Conservation (phyloP, 2,797 vertebrate species). For the Intellagama lesueurii region DNA sequence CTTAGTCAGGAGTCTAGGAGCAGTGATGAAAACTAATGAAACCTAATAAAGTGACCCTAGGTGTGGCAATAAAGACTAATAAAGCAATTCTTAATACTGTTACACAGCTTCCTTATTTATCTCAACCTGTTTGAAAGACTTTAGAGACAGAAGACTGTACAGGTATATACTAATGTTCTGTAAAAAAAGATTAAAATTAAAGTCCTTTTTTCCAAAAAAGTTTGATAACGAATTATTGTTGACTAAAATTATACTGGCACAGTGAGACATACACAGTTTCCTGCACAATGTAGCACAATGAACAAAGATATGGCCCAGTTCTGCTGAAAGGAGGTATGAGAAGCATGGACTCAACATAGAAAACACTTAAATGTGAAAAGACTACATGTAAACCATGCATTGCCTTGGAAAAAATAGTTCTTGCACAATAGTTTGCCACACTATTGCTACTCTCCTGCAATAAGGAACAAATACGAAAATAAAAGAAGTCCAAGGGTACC, state of each 20-base stretch:
- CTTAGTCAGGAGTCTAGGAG: too few relatives aligned
- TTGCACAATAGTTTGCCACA: not conserved
- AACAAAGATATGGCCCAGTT: not conserved
- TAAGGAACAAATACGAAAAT: not conserved
- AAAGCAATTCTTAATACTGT: not conserved
- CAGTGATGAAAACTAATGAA: too few relatives aligned
- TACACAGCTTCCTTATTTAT: not conserved
- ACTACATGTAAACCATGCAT: not conserved
- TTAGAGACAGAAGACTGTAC: not conserved
- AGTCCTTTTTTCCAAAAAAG: conserved; percentile 16
- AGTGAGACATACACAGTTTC: not conserved
- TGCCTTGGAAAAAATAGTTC: not conserved
- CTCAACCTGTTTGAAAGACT: not conserved
- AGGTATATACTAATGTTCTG: not conserved
- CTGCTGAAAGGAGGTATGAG: not conserved
- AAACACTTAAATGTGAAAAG: not conserved
- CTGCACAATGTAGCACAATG: not conserved
- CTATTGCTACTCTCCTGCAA: not conserved
- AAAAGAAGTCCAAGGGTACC: not conserved
- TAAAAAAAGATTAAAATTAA: conserved; percentile 41
- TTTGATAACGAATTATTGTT: conserved; percentile 49
- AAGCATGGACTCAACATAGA: not conserved
- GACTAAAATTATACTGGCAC: not conserved
- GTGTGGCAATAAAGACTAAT: not conserved
- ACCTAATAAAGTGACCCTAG: too few relatives aligned